A percentile compares a stretch with the other conserved stretches of the same genome.
These are phyloP conservation scores for Anoplolepis gracilipes DNA, from an alignment of 1,140 invertebrate species.

Conservation along the genomic window DNA sequence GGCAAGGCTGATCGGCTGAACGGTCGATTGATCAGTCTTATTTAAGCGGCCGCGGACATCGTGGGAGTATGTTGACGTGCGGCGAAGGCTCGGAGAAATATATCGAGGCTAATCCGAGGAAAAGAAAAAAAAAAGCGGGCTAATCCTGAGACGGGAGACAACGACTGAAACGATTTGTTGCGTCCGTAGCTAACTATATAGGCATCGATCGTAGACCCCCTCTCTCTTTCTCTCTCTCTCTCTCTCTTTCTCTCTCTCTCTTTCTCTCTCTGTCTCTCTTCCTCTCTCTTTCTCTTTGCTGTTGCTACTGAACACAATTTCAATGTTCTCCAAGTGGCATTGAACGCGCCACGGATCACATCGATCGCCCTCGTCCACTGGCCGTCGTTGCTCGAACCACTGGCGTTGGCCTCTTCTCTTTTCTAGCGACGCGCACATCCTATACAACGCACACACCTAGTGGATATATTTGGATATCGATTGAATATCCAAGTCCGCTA, in stretches of 20 bases:
- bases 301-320: constrained; percentile 69
- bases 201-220: constrained; percentile 63
- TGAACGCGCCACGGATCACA: constrained; percentile 65
- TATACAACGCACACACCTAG: not conserved
- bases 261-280: too few species aligned
- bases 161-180: constrained; percentile 74
- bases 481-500: not conserved
- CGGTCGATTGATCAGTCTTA: not conserved
- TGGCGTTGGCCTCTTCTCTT: constrained; percentile 38
- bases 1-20: not conserved
- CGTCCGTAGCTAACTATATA: constrained; percentile 75
- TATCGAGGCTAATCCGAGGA: constrained; percentile 32
- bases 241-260: constrained; percentile 65
- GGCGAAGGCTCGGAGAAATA: not conserved
- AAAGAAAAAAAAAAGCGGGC: constrained; percentile 44
- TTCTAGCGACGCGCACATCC: constrained; percentile 1
- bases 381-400: not conserved
- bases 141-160: constrained; percentile 71
- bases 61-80: not conserved
- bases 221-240: constrained; percentile 57
- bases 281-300: not conserved
- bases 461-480: constrained; percentile 58
- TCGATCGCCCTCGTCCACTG: constrained; percentile 58
- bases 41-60: not conserved
- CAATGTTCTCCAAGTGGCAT: constrained; percentile 71